phyloP scores from a whole-genome alignment of 2,113 vertebrate species.

The Chrysochloris asiatica region DNA sequence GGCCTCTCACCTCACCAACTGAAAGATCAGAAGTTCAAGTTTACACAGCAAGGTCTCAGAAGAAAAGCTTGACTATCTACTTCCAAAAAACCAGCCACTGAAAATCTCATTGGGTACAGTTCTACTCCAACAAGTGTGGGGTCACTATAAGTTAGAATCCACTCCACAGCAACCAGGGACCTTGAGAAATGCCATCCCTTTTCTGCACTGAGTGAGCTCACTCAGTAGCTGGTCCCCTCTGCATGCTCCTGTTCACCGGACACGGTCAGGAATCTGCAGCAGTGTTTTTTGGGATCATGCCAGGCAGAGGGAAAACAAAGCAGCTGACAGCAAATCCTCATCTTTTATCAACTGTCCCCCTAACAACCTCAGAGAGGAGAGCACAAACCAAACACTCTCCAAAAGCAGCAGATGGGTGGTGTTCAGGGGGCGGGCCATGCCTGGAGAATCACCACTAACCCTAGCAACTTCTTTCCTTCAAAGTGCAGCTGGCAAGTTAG shows the following conservation, averaged over 20 bases:
- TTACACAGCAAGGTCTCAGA: not conserved
- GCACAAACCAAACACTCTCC: not conserved
- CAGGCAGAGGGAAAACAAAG: not conserved
- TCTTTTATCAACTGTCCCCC: not conserved
- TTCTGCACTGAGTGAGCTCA: not conserved
- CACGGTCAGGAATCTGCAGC: not conserved
- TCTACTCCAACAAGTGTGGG: no score
- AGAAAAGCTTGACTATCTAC: no score
- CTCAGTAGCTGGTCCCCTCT: not conserved
- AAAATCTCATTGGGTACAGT: no score
- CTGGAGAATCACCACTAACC: not conserved
- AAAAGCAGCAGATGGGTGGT: not conserved
- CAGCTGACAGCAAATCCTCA: not conserved
- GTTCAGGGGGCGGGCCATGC: not conserved
- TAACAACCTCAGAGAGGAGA: not conserved
- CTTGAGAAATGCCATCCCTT: not conserved
- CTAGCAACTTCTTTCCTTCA: not conserved
- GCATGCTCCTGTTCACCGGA: accelerated
- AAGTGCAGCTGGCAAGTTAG: not conserved
- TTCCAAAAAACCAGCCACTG: no score
- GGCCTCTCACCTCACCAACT: no score
- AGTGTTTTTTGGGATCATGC: not conserved
- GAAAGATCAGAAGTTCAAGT: no score
- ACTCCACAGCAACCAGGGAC: no score
- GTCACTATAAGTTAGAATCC: no score